Evolutionary conservation across 23 tunicate species (phyloP), one percentile per base, ranked within the genome.

Genomic region (Corella eumyota): DNA sequence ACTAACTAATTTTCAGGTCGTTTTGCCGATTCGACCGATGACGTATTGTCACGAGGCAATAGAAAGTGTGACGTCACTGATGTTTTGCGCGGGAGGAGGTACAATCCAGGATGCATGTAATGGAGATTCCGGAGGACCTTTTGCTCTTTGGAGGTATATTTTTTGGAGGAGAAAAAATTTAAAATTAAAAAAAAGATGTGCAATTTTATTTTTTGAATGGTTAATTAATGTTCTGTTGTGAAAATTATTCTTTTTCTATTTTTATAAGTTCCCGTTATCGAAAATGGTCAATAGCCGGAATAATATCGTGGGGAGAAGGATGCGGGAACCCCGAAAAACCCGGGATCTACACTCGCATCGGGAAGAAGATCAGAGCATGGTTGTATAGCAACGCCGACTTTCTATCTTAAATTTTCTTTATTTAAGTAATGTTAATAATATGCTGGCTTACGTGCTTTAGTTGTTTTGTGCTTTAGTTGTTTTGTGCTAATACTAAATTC

Each of bases 81-180:
- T 74, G 80, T 74, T 74, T 37, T 74, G 80, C 44, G 80, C 80
- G 24, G 80, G 80, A 20, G 76, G 76, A 1, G 70, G 58, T 22
- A 15, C 20, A 17, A 26, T 11, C 25, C 50, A 64, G 38, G 80
- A 74, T 27, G 70, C 80, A 33, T 74, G 80, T 56, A 36, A 56
- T 22, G 80, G 80, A 3, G 80, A 74, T 53, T 74, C 80, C 2
- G 80, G 80, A 9, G 80, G 80, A 23, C 80, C 80, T 19, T 74
- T 74, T 26, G 58, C 80, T 23, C 34, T 74, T 22, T 74, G 80
- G 80, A 74, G 80, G 80, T 74, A 62, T 7, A 32, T 19, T 34
- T 23, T 30, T n/a, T 53, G 25, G n/a, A n/a, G n/a, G n/a, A n/a
- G n/a, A n/a, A n/a, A n/a, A n/a, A n/a, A n/a, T n/a, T n/a, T n/a